Base-by-base conservation (phyloP, 2,797 vertebrate species). In the Labeo calbasu region DNA sequence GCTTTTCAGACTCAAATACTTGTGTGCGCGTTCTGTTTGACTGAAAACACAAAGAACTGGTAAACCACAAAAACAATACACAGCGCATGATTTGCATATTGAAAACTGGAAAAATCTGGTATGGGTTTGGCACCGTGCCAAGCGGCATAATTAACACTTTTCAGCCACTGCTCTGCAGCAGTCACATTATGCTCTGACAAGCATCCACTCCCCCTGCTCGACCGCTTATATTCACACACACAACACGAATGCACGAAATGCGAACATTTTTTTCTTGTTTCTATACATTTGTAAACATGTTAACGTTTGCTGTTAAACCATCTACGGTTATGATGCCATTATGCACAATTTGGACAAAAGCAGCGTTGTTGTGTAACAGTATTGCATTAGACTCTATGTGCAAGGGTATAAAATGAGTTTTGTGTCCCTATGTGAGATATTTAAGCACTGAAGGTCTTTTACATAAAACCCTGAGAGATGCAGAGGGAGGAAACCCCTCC, bases 81-180 rank as follows among this genome's bases (percentile, higher is more conserved):
- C 53, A 59, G 76, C 19, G 28, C 40, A 4, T n/a, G 63, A 84
- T 86, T 89, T 88, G 83, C 86, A 88, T 88, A 77, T 81, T 53
- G 81, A 83, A 85, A 89, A 89, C 88, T 86, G 88, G 85, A 88
- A 86, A 89, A 86, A 89, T 86, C 86, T 85, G 81, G 86, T 88
- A 85, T 82, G 82, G 85, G 85, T 85, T 88, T 88, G 88, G 86
- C 81, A 86, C 48, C 21, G 65, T 89, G 88, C 88, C 88, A 89
- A 77, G 85, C 87, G 78, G 86, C 88, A 87, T 89, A 89, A 89
- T 89, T 89, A 88, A 88, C 88, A 89, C 83, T 88, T 83, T 87
- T 86, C 69, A 61, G 51, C 63, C 84, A 78, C 48, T 81, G 83
- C 68, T 87, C 85, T 79, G 82, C 85, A 86, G 84, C 85, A 81